Evolutionary conservation across 1,140 invertebrate genomes (phyloP), one percentile per base, ranked within the genome.

Genomic region (Drosophila cardini): DNA sequence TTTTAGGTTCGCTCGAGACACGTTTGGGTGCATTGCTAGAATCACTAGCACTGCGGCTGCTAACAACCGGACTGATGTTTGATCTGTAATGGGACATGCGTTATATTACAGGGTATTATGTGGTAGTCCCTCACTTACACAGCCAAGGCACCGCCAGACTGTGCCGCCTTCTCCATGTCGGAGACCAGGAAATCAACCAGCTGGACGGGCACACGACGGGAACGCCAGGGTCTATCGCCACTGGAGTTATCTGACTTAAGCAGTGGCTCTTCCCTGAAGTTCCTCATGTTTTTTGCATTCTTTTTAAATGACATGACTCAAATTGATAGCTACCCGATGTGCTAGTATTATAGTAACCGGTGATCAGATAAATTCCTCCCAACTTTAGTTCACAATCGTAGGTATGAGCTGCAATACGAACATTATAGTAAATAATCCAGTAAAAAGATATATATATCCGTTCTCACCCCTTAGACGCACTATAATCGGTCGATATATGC

Each of bases 301-400:
- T 75, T 75, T 15, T 79, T 68, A 91, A 58, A 36, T 89, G 80
- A 43, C 90, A 91, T 91, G 86, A 75, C 56, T 89, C 78, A 52
- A 91, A 77, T 11, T 80, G 71, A 42, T 80, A 81, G 0, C 42
- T 43, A 21, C 7, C 57, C 6, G 75, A 18, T 4, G 73, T 58
- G n/a, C 40, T 42, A 2, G 21, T 26, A 1, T 67, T 30, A 8
- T 77, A 91, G 43, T 86, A 82, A 0, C 90, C 80, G 0, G 75
- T 90, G 6, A 83, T 36, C 7, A 77, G 16, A n/a, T 91, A 91
- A 11, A 45, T 70, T 1, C 40, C 63, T 2, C 90, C 90, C 18
- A 91, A 38, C 52, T 78, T 79, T 1, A 91, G 36, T 0, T 80
- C 73, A 21, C 78, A 83, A 45, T 91, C 79, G 72, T 90, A 63